Conservation (phyloP, 2,888 invertebrate species). For the Gymnoscelis rufifasciata region DNA sequence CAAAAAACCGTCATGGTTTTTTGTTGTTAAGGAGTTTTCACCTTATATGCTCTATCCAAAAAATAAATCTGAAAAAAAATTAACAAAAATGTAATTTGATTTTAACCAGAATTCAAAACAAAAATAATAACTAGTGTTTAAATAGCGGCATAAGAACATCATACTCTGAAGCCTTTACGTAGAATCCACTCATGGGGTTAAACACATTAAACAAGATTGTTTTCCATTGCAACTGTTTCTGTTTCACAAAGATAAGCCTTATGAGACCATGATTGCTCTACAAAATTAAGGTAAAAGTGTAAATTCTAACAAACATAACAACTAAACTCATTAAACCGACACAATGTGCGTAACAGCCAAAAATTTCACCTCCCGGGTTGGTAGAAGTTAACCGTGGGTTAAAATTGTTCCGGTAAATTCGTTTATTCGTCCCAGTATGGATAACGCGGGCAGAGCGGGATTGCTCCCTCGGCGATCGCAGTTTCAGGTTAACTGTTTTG, state of each 20-base stretch:
- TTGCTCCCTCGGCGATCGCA: constrained; percentile 62
- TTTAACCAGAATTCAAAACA: too few species aligned
- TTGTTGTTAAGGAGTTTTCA: too few species aligned
- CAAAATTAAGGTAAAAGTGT: constrained; percentile 23
- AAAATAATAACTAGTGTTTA: too few species aligned
- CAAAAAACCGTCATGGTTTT: too few species aligned
- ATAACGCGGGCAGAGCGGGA: constrained; percentile 52
- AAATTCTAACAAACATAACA: constrained; percentile 47
- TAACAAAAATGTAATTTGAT: too few species aligned
- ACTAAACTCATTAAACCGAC: constrained; percentile 46
- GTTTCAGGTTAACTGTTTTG: constrained; percentile 57
- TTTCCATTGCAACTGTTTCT: constrained; percentile 1
- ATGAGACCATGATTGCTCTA: constrained; percentile 17
- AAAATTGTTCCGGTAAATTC: constrained; percentile 72
- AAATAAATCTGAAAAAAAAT: too few species aligned
- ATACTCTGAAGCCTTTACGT: too few species aligned
- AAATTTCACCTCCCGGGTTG: constrained; percentile 46
- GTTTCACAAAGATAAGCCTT: constrained; percentile 11
- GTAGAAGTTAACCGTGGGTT: constrained; percentile 62
- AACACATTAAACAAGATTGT: neutral
- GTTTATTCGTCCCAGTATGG: constrained; percentile 59
- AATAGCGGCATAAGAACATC: too few species aligned
- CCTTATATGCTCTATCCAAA: too few species aligned
- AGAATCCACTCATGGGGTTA: neutral
- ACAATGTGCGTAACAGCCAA: constrained; percentile 37